phyloP scores from a whole-genome alignment of 2,113 vertebrate species.

The Sphyrna mokarran region DNA sequence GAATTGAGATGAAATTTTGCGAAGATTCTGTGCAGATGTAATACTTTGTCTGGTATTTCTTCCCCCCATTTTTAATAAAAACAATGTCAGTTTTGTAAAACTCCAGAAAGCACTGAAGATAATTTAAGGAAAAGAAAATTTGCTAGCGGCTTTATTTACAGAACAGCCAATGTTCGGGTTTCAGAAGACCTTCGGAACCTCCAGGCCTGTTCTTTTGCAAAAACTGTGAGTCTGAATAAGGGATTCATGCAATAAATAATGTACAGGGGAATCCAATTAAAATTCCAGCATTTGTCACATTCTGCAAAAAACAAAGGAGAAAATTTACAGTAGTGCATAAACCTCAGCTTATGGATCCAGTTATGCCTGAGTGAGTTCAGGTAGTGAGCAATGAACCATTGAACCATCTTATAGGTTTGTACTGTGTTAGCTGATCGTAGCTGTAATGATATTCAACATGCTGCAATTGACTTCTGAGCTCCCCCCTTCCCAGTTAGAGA shows the following conservation, averaged over 20 bases:
- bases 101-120: not conserved
- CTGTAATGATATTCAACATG: not conserved
- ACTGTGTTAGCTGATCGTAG: not conserved
- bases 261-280: not conserved
- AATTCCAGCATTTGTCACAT: not conserved
- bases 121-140: conserved; percentile 19
- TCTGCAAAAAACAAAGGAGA: not conserved
- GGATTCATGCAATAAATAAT: not conserved
- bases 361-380: not conserved
- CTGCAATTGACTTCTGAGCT: not conserved
- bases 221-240: not conserved
- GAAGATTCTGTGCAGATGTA: conserved; percentile 1
- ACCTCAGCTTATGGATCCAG: not conserved
- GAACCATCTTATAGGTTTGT: not conserved
- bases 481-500: not conserved
- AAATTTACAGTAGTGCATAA: not conserved
- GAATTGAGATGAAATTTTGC: conserved; percentile 25
- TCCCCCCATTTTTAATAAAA: not conserved
- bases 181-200: not conserved
- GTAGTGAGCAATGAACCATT: not conserved
- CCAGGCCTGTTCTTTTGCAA: not conserved
- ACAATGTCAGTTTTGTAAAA: conserved; percentile 24
- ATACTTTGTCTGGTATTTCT: not conserved
- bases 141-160: not conserved
- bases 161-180: not conserved